Evolutionary conservation across 92 coral and sea anemone species (phyloP).

Genomic region (Phymanthus crucifer): DNA sequence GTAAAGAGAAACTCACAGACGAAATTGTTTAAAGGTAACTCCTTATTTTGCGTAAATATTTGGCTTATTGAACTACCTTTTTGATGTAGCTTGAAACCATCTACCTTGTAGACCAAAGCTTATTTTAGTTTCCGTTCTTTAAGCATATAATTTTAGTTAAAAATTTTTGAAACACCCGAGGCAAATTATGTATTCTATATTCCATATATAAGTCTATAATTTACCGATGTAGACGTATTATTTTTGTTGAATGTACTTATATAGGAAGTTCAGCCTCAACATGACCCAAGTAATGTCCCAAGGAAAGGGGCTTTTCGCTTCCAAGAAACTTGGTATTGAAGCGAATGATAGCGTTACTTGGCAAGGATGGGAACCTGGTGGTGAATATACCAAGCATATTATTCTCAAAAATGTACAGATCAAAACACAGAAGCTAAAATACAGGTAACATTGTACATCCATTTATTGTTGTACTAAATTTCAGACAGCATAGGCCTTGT

Average conservation of each 20-base stretch:
- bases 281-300: slow-evolving; percentile 34
- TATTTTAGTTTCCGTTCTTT: neutral
- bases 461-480: neutral
- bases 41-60: neutral
- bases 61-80: neutral
- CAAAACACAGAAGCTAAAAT: slow-evolving; percentile 94
- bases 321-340: slow-evolving; percentile 84
- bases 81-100: too few species aligned
- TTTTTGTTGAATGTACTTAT: neutral
- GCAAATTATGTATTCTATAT: neutral
- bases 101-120: neutral
- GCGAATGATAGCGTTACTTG: slow-evolving; percentile 86
- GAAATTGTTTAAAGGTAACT: neutral
- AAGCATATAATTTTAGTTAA: too few species aligned
- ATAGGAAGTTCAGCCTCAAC: neutral
- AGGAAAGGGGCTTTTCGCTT: slow-evolving; percentile 37
- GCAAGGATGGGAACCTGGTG: slow-evolving; percentile 99
- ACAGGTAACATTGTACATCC: slow-evolving; percentile 53
- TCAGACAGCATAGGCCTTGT: too few species aligned
- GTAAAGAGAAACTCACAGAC: slow-evolving; percentile 13
- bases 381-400: slow-evolving; percentile 95
- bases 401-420: slow-evolving; percentile 93
- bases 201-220: neutral
- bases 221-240: neutral
- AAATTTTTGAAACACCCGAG: neutral